Conservation (phyloP, 2,797 vertebrate species). For the Synanceia verrucosa region DNA sequence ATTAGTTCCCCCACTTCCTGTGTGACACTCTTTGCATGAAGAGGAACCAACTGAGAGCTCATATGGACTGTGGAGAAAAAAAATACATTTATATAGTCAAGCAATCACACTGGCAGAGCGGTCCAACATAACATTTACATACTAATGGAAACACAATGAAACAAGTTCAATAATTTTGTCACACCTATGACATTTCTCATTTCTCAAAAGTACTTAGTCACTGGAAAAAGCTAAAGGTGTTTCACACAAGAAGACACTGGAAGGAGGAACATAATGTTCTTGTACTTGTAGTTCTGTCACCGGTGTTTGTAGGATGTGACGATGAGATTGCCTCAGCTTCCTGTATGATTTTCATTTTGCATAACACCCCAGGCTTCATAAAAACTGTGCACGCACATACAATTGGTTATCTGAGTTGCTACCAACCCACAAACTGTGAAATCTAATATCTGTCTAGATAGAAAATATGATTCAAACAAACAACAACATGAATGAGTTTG, state of each 20-base stretch:
- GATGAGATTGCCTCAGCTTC: constrained; percentile 15
- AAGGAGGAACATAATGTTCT: background rate
- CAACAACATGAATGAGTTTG: too few species aligned
- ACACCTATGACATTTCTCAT: too few species aligned
- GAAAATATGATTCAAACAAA: too few species aligned
- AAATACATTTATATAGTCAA: background rate
- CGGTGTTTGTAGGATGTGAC: constrained; percentile 32
- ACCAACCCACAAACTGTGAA: too few species aligned
- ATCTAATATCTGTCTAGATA: too few species aligned
- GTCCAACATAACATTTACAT: background rate
- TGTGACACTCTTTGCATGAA: background rate
- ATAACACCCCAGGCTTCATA: constrained; percentile 37
- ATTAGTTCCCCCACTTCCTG: background rate
- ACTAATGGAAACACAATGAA: too few species aligned
- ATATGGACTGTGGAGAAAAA: background rate
- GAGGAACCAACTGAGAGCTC: background rate
- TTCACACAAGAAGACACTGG: background rate
- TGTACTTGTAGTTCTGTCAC: background rate
- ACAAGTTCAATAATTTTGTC: background rate
- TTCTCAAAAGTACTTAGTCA: background rate
- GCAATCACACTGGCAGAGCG: background rate
- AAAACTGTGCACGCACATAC: too few species aligned
- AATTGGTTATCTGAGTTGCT: too few species aligned
- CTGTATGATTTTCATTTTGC: constrained; percentile 45
- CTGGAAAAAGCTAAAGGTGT: background rate